These are phyloP conservation scores for Drymonia ruficornis DNA, from an alignment of 2,888 invertebrate genomes.

Conservation along the genomic window DNA sequence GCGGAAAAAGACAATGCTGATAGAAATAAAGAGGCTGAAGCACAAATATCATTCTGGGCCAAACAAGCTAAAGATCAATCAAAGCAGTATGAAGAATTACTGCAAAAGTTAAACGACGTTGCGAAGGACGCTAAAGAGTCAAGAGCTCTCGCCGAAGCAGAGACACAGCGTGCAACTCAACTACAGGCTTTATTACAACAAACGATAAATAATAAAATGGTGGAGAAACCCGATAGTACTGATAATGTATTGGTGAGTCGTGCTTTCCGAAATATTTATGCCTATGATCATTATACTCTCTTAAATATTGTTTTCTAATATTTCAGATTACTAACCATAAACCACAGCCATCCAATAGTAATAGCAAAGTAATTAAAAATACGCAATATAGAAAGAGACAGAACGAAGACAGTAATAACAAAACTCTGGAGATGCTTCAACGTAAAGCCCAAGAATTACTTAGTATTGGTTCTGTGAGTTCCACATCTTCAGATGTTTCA, in stretches of 20 bases:
- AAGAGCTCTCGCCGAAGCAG: slow-evolving; percentile 59
- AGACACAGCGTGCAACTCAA: slow-evolving; percentile 57
- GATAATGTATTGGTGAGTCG: slow-evolving; percentile 26
- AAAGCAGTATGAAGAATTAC: slow-evolving; percentile 66
- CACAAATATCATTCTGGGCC: slow-evolving; percentile 64
- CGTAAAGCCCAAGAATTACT: slow-evolving; percentile 74
- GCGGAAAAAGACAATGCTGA: slow-evolving; percentile 53
- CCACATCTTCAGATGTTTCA: slow-evolving; percentile 66
- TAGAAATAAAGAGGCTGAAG: slow-evolving; percentile 61
- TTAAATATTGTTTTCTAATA: background rate
- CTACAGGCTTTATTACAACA: slow-evolving; percentile 61
- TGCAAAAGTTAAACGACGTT: slow-evolving; percentile 68
- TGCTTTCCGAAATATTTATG: background rate
- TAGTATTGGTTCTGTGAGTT: slow-evolving; percentile 60
- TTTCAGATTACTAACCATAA: slow-evolving; percentile 29
- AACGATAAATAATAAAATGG: slow-evolving; percentile 39
- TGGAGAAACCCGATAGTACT: slow-evolving; percentile 27
- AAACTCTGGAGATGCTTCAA: slow-evolving; percentile 69
- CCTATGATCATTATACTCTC: background rate
- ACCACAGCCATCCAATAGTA: slow-evolving; percentile 10
- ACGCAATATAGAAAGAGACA: slow-evolving; percentile 34
- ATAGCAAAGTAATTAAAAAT: slow-evolving; percentile 24
- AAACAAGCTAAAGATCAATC: slow-evolving; percentile 67
- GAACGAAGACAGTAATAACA: slow-evolving; percentile 47
- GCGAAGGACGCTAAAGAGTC: slow-evolving; percentile 66